Base-by-base conservation (phyloP, 2,888 invertebrate genomes). In the Hyalella azteca region DNA sequence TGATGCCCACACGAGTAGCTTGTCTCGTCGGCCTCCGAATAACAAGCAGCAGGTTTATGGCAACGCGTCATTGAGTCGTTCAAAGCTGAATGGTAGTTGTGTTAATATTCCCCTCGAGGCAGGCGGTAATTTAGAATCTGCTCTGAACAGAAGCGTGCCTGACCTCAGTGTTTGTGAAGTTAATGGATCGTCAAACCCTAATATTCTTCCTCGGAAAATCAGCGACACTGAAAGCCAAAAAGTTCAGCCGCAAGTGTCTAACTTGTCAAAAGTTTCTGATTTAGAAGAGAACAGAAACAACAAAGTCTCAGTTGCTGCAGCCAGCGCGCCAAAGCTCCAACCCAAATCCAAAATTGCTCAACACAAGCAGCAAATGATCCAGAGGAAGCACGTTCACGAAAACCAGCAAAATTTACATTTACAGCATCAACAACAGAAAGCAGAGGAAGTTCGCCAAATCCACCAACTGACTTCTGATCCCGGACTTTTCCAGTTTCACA, bases 61-160 rank as follows among this genome's bases (percentile, higher is more conserved):
- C 36, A 36, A 32, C 36, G 36, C 36, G 29, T 66, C 66, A 66
- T 36, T 66, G 36, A 66, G 66, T 29, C 66, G 66, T 29, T 66
- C 66, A 29, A 66, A 66, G 66, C 66, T 66, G 36, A 66, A 66
- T 66, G 66, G 66, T 36, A 66, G 66, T 66, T 66, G 66, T 66
- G 66, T 36, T 36, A 66, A 66, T 36, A 66, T 66, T 66, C 36
- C 66, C 36, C 36, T 36, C 32, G 66, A 66, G 66, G 19, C 66
- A 5, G 36, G 32, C 4, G 36, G 36, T 19, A 66, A 66, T 66
- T 66, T 66, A n/a, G 66, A 66, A 11, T 66, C 66, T 32, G 36
- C 15, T 19, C 66, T 66, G 66, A 66, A 66, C 66, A 66, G 19
- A 29, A 66, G 66, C 66, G 66, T 66, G 39, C 66, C 66, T 19